Evolutionary conservation across 2,797 vertebrate genomes (phyloP), one percentile per base, ranked within the genome.

Genomic region (Gambusia yucatana): DNA sequence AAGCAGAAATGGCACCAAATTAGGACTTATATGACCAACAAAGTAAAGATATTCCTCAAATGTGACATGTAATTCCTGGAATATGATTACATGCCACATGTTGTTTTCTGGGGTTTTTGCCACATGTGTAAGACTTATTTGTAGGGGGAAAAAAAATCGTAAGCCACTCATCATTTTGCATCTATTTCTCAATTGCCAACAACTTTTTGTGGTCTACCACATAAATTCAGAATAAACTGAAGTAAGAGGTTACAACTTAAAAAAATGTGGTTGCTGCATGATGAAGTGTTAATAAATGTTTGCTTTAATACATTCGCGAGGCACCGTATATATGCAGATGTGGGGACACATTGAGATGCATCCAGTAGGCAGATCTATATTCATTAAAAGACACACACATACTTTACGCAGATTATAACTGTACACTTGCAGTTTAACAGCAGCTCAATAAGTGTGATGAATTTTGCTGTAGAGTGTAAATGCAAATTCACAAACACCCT

Each of bases 391-490:
- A 72, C 76, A 83, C 80, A 83, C 73, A 82, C 84, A 83, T 88
- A 82, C 83, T 86, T 44, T 88, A 82, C 72, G 77, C 82, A 86
- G 84, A 90, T 88, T 84, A 82, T 89, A 77, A 52, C 84, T 89
- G 89, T 85, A 30, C 84, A 88, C 84, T 79, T 65, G 75, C 65
- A 78, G 82, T 87, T 90, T 82, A 93, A 92, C 87, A 69, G 84
- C 85, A 81, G 83, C 80, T 52, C 61, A 67, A 89, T 91, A 85
- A 90, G 91, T 88, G 88, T 92, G 88, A 90, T 92, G 84, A 92
- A 88, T 88, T 89, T 83, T 71, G 82, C 87, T 86, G 87, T 82
- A 89, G 91, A 92, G 90, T 87, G 88, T 83, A 87, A 93, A 93
- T 89, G 89, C 90, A 90, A 89, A 93, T 93, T 86, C 84, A 55